Evolutionary conservation across 2,797 vertebrate species (phyloP), one percentile per base, ranked within the genome.

Genomic region (Gymnoscopelus microlampas): DNA sequence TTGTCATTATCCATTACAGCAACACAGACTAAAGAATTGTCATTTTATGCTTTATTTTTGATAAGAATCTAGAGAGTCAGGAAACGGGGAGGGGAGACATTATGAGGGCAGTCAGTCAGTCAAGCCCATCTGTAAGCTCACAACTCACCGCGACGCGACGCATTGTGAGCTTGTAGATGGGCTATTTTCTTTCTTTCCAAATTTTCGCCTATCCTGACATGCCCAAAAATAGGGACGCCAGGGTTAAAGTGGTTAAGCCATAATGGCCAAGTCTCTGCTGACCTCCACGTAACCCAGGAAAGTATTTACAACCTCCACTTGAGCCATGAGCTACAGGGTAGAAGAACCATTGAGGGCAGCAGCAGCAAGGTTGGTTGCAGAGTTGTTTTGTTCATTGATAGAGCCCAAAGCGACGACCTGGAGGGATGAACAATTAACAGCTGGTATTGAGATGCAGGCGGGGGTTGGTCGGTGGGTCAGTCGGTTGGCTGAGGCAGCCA

Each of bases 221-320:
- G 39, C 39, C 39, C 39, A 44, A 44, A 44, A 44, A 44, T 76
- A 80, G 87, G 85, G 86, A 81, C 86, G 87, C 67, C 66, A 26
- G 84, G 83, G 87, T 84, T 88, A 86, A 80, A 89, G 89, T 72
- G 90, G 85, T 86, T 89, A 89, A 84, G 86, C 85, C 85, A 88
- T 90, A 91, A 90, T 87, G 86, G 80, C 76, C 78, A 23, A 66
- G 68, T 88, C 87, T 82, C 71, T 2, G 76, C 66, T 91, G 91
- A 92, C 92, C 91, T 87, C 85, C 55, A 15, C 1, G 7, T 87
- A 86, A 91, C 88, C 91, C 83, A 72, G 85, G 68, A 77, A 91
- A 89, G 87, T 88, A 91, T 91, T 93, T 92, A 92, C 89, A 89
- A 74, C 92, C 91, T 92, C 80, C 80, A 89, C 91, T 91, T 90